These are phyloP conservation scores for Parazoanthus swiftii DNA, from an alignment of 92 coral and sea anemone genomes.

Conservation along the genomic window DNA sequence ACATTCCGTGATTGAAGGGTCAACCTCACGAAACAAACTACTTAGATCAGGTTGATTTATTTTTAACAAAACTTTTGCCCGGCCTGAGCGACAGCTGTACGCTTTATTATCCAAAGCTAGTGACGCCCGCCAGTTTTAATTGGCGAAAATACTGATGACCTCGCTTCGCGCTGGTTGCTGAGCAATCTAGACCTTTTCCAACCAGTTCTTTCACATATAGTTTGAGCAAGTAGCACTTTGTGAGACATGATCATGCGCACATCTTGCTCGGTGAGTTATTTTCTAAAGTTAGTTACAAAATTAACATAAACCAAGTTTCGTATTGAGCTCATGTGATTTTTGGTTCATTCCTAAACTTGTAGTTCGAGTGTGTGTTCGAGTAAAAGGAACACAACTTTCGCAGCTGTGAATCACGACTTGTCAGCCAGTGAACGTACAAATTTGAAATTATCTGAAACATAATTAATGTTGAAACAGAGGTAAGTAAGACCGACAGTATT, in stretches of 20 bases:
- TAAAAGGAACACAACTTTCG: neutral
- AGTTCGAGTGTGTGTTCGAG: neutral
- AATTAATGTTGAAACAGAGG: too few relatives aligned
- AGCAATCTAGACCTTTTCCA: neutral
- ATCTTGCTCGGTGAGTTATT: neutral
- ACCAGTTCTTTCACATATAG: neutral
- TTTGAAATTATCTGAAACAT: too few relatives aligned
- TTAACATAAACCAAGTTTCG: neutral
- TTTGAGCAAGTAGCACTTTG: neutral
- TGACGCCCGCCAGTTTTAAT: neutral
- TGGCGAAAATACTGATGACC: neutral
- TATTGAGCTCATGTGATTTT: too few relatives aligned
- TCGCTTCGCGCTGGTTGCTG: neutral
- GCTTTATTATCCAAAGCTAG: neutral
- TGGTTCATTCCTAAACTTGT: neutral
- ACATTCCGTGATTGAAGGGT: neutral
- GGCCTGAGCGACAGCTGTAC: neutral
- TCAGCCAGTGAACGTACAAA: too few relatives aligned
- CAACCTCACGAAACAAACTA: slow-evolving; percentile 10
- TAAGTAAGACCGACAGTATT: too few relatives aligned
- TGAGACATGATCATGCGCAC: neutral
- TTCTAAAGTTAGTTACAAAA: neutral
- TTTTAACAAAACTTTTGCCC: neutral
- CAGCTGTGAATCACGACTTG: too few relatives aligned
- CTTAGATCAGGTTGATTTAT: slow-evolving; percentile 1